Evolutionary conservation across 2,888 invertebrate species (phyloP).

Genomic region (Polydrusus pterygomalis): DNA sequence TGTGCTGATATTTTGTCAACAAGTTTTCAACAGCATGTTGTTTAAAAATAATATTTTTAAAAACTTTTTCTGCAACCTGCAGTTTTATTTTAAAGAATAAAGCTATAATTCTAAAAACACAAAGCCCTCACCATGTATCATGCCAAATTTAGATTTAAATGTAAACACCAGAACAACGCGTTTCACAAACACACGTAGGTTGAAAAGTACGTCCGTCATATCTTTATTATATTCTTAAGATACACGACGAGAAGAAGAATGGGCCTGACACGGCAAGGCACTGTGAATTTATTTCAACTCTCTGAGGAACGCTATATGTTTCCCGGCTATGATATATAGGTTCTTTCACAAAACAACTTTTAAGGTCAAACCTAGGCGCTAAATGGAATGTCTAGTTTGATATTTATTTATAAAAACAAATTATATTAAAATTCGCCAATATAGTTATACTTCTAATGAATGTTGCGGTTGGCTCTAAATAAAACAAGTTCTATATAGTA

Average conservation of each 20-base stretch:
- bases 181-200: conserved; percentile 43
- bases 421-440: too few species aligned
- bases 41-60: too few species aligned
- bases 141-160: conserved; percentile 30
- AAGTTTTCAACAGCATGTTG: too few species aligned
- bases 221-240: conserved; percentile 57
- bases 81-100: too few species aligned
- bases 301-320: conserved; percentile 44
- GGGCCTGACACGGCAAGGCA: conserved; percentile 55
- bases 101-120: not conserved
- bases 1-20: too few species aligned
- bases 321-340: conserved; percentile 50
- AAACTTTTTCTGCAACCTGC: too few species aligned
- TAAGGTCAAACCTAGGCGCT: conserved; percentile 2
- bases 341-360: conserved; percentile 40
- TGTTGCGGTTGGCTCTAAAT: too few species aligned
- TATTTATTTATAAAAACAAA: not conserved
- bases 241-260: conserved; percentile 55
- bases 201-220: conserved; percentile 54
- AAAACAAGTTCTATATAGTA: too few species aligned
- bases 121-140: conserved; percentile 29
- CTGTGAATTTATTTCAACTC: conserved; percentile 52
- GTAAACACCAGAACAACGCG: conserved; percentile 32
- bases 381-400: not conserved
- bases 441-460: too few species aligned